phyloP scores from a whole-genome alignment of 2,113 vertebrate genomes.

The Mellivora capensis region DNA sequence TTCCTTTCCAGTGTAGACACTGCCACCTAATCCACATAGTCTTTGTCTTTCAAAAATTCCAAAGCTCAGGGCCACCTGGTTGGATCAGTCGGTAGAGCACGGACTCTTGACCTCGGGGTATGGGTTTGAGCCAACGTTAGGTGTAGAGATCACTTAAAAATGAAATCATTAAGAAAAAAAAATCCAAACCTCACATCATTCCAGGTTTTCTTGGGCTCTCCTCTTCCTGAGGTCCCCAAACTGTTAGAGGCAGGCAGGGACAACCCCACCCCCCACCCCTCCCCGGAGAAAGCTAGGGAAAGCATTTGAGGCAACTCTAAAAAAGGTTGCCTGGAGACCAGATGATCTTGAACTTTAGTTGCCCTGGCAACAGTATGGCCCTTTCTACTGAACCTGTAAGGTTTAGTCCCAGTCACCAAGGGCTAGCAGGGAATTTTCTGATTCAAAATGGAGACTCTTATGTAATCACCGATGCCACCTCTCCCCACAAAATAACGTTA shows the following conservation, averaged over 20 bases:
- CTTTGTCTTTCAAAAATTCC: slow-evolving; percentile 22
- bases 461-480: background rate
- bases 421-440: slow-evolving; percentile 14
- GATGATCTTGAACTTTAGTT: slow-evolving; percentile 66
- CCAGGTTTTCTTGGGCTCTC: slow-evolving; percentile 32
- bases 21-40: background rate
- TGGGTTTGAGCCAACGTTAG: background rate
- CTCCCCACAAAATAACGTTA: background rate
- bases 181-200: slow-evolving; percentile 46
- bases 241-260: slow-evolving; percentile 3
- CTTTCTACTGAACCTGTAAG: slow-evolving; percentile 56
- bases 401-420: slow-evolving; percentile 17
- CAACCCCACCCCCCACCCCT: background rate
- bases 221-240: slow-evolving; percentile 31
- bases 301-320: slow-evolving; percentile 42
- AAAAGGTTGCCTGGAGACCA: slow-evolving; percentile 70
- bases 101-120: background rate
- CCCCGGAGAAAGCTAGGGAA: slow-evolving; percentile 26
- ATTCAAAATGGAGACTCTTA: slow-evolving; percentile 27
- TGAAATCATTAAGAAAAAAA: background rate
- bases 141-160: background rate
- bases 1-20: background rate
- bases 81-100: background rate
- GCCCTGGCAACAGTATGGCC: slow-evolving; percentile 59
- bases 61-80: background rate